These are phyloP conservation scores for Sinodicranocentrus sp. DNA, from an alignment of 2,888 invertebrate genomes.

Conservation along the genomic window DNA sequence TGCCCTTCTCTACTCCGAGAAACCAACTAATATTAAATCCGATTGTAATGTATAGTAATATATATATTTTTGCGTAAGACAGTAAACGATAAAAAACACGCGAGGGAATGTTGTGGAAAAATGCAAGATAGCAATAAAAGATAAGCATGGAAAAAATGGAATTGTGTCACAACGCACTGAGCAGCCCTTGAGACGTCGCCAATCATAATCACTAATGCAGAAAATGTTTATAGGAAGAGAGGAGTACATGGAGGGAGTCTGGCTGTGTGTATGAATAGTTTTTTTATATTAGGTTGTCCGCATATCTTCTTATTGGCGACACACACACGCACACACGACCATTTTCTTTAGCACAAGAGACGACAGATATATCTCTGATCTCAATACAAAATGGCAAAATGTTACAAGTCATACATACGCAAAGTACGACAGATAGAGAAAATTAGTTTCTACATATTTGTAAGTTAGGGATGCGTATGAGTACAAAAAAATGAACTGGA, in stretches of 20 bases:
- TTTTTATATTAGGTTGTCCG: neutral
- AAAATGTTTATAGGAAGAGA: too few relatives aligned
- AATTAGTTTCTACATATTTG: too few relatives aligned
- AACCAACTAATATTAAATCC: too few relatives aligned
- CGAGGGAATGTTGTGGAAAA: conserved; percentile 17
- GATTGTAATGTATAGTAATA: neutral
- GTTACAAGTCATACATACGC: too few relatives aligned
- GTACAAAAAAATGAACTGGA: too few relatives aligned
- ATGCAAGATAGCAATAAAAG: conserved; percentile 32
- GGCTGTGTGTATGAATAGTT: too few relatives aligned
- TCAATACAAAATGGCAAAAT: too few relatives aligned
- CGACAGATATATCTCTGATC: too few relatives aligned
- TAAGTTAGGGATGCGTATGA: too few relatives aligned
- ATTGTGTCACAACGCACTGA: conserved; percentile 29
- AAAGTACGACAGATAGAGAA: too few relatives aligned
- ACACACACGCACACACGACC: neutral
- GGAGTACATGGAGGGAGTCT: neutral
- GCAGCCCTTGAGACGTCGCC: conserved; percentile 21
- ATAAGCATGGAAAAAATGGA: conserved; percentile 9
- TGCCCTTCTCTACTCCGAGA: neutral
- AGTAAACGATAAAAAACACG: conserved; percentile 6
- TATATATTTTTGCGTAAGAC: conserved; percentile 23
- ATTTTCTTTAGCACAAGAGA: too few relatives aligned
- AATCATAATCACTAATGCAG: conserved; percentile 23
- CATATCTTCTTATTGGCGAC: neutral